phyloP scores from a whole-genome alignment of 30 jellyfish, hydroid and myxozoan species.

The Aurelia sp. region DNA sequence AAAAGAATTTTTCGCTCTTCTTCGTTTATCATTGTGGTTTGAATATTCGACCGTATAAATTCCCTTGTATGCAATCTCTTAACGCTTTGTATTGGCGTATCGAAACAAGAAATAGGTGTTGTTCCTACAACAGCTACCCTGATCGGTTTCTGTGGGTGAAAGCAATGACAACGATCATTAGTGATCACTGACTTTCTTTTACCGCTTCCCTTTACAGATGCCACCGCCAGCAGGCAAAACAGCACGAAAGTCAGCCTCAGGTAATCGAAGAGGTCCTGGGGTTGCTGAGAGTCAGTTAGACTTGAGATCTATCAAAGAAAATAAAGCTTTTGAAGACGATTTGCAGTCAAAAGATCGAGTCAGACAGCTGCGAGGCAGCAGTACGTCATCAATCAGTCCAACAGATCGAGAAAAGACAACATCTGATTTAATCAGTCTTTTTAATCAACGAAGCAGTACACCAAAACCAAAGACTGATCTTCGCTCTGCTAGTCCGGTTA shows the following conservation, averaged over 20 bases:
- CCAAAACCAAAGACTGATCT: slow-evolving; percentile 43
- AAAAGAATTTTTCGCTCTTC: too few relatives aligned
- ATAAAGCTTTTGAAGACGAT: slow-evolving; percentile 11
- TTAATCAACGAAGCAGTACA: slow-evolving; percentile 57
- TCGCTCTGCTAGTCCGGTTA: slow-evolving; percentile 6
- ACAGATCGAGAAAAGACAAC: slow-evolving; percentile 32
- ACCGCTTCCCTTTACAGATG: neutral
- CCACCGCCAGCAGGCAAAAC: slow-evolving; percentile 34
- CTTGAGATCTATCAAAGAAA: slow-evolving; percentile 38
- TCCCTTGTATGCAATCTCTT: too few relatives aligned
- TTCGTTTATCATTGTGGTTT: too few relatives aligned
- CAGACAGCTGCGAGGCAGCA: slow-evolving; percentile 31
- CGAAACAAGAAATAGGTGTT: too few relatives aligned
- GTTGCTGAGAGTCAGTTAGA: slow-evolving; percentile 37
- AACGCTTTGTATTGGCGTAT: too few relatives aligned
- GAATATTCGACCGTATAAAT: too few relatives aligned
- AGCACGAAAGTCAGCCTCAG: slow-evolving; percentile 9
- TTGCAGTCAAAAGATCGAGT: slow-evolving; percentile 24
- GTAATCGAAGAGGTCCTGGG: slow-evolving; percentile 49
- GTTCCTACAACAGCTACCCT: too few relatives aligned
- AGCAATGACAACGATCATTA: too few relatives aligned
- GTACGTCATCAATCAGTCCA: slow-evolving; percentile 41
- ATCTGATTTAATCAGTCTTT: slow-evolving; percentile 25
- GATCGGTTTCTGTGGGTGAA: neutral
- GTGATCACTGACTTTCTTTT: neutral